Percentiles rank a stretch among this genome's conserved stretches.
These are phyloP conservation scores for Aldrovandia affinis DNA, from an alignment of 2,797 vertebrate genomes.

Conservation along the genomic window DNA sequence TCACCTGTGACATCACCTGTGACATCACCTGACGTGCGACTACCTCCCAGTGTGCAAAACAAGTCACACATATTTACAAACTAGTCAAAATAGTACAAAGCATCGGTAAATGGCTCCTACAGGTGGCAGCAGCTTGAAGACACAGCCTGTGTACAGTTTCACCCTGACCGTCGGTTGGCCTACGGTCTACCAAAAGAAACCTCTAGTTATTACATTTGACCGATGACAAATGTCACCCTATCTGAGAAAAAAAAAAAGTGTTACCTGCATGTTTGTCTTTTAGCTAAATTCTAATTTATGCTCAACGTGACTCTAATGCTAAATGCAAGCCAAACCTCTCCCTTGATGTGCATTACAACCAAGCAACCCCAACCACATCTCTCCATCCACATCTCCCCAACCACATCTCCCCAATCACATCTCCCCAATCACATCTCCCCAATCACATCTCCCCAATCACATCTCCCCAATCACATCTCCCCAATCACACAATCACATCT, in stretches of 20 bases:
- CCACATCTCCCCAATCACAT: no score
- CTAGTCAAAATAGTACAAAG: background rate
- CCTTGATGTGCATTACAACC: no score
- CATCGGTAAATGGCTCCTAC: background rate
- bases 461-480: background rate
- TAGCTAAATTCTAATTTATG: background rate
- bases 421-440: background rate
- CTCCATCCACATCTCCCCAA: no score
- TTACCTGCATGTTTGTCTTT: background rate
- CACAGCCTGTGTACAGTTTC: background rate
- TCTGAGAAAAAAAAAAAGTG: background rate
- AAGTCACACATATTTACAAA: background rate
- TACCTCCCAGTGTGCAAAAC: background rate
- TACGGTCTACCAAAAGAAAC: background rate
- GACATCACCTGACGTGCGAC: background rate
- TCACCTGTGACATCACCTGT: slow-evolving; percentile 7
- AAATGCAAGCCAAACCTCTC: no score
- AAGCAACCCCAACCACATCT: no score
- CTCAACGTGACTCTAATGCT: background rate
- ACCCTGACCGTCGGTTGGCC: background rate
- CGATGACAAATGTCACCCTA: background rate
- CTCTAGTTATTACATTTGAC: background rate
- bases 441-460: background rate
- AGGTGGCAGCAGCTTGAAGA: background rate
- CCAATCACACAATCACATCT: background rate